These are phyloP conservation scores for Stenodema calcarata DNA, from an alignment of 2,888 invertebrate species.

Conservation along the genomic window DNA sequence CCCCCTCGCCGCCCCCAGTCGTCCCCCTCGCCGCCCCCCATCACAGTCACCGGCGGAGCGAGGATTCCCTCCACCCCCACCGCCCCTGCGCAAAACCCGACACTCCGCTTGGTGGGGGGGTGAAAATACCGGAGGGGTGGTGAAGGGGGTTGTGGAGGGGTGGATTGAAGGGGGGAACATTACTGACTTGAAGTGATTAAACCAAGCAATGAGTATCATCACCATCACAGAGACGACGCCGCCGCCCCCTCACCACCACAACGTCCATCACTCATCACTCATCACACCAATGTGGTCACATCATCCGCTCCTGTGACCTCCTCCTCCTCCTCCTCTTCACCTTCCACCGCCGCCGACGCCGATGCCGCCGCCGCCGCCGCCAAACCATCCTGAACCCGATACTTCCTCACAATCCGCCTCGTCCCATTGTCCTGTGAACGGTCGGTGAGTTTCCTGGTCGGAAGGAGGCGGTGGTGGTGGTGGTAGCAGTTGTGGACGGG, in stretches of 20 bases:
- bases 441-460: neutral
- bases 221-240: neutral
- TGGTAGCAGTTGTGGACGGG: no score
- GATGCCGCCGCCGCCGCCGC: no score
- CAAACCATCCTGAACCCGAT: neutral
- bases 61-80: neutral
- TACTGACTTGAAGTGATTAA: slow-evolving; percentile 38
- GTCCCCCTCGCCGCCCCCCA: no score
- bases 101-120: neutral
- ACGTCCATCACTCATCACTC: neutral
- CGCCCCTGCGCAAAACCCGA: slow-evolving; percentile 23
- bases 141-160: slow-evolving; percentile 5
- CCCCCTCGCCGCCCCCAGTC: no score
- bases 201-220: slow-evolving; percentile 35
- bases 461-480: no score
- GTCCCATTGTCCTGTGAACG: neutral
- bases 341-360: neutral
- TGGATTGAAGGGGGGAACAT: no score
- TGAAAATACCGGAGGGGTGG: neutral
- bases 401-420: neutral
- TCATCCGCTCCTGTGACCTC: neutral
- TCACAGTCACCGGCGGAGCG: no score
- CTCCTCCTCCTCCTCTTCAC: neutral
- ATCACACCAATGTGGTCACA: neutral
- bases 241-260: neutral